These are phyloP conservation scores for Sinotaia quadrata DNA, from an alignment of 2,888 invertebrate species.

Conservation along the genomic window DNA sequence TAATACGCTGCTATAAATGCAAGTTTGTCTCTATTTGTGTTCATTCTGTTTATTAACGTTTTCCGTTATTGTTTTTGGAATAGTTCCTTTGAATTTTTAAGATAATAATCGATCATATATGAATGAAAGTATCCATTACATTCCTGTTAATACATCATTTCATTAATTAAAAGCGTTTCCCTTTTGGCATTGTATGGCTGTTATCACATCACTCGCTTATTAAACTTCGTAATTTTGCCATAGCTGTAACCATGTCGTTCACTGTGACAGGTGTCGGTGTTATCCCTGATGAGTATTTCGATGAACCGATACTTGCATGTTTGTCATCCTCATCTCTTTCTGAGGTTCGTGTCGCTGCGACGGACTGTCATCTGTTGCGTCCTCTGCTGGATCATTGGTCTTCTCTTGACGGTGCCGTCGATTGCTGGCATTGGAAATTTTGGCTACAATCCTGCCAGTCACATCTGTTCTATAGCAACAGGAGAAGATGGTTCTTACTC, in stretches of 20 bases:
- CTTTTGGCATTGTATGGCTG: too few species aligned
- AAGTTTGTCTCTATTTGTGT: not conserved
- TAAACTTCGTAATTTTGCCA: too few species aligned
- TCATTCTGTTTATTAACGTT: not conserved
- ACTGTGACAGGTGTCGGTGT: slow-evolving; percentile 15
- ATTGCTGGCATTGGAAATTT: not conserved
- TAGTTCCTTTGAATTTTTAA: too few species aligned
- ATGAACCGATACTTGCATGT: slow-evolving; percentile 31
- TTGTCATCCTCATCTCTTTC: slow-evolving; percentile 18
- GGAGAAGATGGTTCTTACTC: slow-evolving; percentile 6
- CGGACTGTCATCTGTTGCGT: slow-evolving; percentile 10
- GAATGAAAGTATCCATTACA: too few species aligned
- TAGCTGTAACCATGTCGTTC: too few species aligned
- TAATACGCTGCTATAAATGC: not conserved
- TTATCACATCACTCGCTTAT: too few species aligned
- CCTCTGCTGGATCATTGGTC: slow-evolving; percentile 12
- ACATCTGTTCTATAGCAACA: slow-evolving; percentile 19
- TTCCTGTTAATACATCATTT: too few species aligned
- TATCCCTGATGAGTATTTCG: slow-evolving; percentile 18
- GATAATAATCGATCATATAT: too few species aligned
- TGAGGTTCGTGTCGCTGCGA: slow-evolving; percentile 11
- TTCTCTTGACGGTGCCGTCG: slow-evolving; percentile 8
- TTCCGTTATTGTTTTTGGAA: not conserved
- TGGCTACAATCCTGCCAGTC: slow-evolving; percentile 13
- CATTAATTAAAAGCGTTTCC: too few species aligned